Conservation (phyloP, 2,888 invertebrate genomes). For the Pollenia griseotomentosa region DNA sequence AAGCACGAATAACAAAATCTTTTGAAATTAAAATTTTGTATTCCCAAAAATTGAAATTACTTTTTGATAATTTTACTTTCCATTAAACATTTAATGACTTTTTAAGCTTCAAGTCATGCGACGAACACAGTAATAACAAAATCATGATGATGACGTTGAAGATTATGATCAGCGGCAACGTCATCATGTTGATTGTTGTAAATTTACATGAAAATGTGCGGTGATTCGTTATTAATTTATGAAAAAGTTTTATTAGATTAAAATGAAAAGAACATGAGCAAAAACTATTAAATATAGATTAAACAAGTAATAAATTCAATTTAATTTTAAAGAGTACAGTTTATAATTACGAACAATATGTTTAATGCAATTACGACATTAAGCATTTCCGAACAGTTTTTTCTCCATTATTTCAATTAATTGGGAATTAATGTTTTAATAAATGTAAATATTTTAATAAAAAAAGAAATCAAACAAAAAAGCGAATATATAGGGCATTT, state of each 20-base stretch:
- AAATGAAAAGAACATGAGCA: neutral
- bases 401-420: too few species aligned
- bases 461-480: too few species aligned
- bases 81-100: constrained; percentile 57
- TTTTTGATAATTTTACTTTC: constrained; percentile 42
- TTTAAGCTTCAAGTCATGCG: constrained; percentile 44
- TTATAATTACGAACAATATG: neutral
- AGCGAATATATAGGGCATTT: too few species aligned
- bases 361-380: neutral
- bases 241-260: constrained; percentile 47
- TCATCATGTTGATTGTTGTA: constrained; percentile 5
- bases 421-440: too few species aligned
- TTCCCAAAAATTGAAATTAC: too few species aligned
- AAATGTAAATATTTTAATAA: too few species aligned
- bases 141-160: neutral
- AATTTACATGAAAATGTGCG: constrained; percentile 33
- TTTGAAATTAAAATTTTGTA: too few species aligned
- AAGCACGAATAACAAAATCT: too few species aligned
- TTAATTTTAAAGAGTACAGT: neutral
- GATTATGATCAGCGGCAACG: neutral
- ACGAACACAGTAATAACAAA: constrained; percentile 1
- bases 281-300: neutral
- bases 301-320: neutral
- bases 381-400: too few species aligned
- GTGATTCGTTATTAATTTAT: constrained; percentile 56